Evolutionary conservation across 1,140 invertebrate species (phyloP).

Genomic region (Lasioglossum albipes): DNA sequence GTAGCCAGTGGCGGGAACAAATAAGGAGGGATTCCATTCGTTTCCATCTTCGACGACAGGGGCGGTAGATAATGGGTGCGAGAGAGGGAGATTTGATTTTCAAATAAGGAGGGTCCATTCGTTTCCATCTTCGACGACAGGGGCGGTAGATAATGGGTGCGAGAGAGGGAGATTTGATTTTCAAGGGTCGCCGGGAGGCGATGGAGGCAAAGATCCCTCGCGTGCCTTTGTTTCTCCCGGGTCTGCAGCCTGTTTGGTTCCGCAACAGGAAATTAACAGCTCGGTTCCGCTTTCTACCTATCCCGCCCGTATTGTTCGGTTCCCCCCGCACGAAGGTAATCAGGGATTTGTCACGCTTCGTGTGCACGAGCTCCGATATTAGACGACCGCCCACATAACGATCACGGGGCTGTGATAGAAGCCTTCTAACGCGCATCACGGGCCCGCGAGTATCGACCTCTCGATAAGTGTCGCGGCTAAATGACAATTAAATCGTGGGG

Average conservation of each 20-base stretch:
- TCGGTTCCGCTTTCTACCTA: conserved; percentile 54
- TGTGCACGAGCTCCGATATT: conserved; percentile 48
- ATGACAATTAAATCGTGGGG: conserved; percentile 9
- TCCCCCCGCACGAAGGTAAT: conserved; percentile 49
- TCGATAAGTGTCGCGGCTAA: conserved; percentile 11
- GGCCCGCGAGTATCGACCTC: not conserved
- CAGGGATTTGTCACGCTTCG: conserved; percentile 55
- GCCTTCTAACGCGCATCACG: not conserved
- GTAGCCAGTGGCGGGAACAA: no score
- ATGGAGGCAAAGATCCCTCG: conserved; percentile 52
- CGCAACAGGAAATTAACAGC: conserved; percentile 66
- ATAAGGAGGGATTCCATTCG: no score
- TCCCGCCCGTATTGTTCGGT: conserved; percentile 53
- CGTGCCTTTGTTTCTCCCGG: conserved; percentile 57
- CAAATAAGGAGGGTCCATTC: no score
- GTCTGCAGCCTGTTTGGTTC: conserved; percentile 43
- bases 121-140: no score
- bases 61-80: not conserved
- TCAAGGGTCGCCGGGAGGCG: conserved; percentile 25
- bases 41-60: no score
- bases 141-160: not conserved
- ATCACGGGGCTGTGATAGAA: no score
- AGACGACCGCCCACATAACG: conserved; percentile 35
- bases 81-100: conserved; percentile 14
- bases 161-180: conserved; percentile 15